A percentile compares a stretch with the other conserved stretches of the same genome.
These are phyloP conservation scores for Magallana ariakensis DNA, from an alignment of 1,140 invertebrate species.

Conservation along the genomic window DNA sequence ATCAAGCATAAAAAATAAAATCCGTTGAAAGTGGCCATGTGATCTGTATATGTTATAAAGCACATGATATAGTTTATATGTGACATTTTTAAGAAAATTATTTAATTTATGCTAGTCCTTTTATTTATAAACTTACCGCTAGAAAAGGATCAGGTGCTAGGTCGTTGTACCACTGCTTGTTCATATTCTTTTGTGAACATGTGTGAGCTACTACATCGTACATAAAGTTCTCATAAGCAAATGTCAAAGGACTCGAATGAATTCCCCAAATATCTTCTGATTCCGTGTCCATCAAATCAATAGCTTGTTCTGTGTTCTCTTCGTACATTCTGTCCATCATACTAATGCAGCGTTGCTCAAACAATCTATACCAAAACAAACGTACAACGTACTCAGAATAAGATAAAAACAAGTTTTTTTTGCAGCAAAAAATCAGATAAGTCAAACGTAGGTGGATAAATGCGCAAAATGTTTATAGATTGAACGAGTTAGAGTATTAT, in stretches of 20 bases:
- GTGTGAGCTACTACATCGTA: constrained; percentile 42
- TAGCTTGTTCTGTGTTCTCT: neutral
- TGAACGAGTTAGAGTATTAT: no score
- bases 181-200: constrained; percentile 42
- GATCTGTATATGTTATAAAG: no score
- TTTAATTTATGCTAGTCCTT: no score
- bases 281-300: constrained; percentile 29
- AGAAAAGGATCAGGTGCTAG: constrained; percentile 17
- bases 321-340: constrained; percentile 34
- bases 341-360: neutral
- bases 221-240: constrained; percentile 39
- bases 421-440: no score
- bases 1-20: no score
- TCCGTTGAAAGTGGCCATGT: no score
- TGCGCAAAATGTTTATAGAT: no score
- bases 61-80: no score
- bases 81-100: no score
- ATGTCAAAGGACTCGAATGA: constrained; percentile 19
- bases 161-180: constrained; percentile 42
- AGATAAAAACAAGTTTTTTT: no score
- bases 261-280: constrained; percentile 15
- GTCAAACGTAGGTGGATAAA: no score
- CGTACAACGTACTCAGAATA: no score
- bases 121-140: neutral
- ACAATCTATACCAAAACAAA: neutral